A percentile compares a stretch with the other conserved stretches of the same genome.
These are phyloP conservation scores for Tangara arthus DNA, from an alignment of 2,797 vertebrate species.

Conservation along the genomic window DNA sequence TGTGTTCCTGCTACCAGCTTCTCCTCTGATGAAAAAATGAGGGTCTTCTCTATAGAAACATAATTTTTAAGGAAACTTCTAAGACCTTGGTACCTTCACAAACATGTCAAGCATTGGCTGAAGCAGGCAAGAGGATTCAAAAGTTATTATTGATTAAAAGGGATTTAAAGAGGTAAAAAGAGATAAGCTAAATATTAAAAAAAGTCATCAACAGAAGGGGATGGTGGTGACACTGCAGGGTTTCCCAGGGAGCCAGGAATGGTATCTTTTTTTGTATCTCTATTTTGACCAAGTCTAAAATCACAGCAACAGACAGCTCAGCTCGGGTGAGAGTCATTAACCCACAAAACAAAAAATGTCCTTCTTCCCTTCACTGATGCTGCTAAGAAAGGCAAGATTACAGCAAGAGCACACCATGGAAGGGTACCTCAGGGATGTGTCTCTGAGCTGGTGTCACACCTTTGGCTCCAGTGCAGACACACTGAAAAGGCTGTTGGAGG, in stretches of 20 bases:
- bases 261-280: neutral
- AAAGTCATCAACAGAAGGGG: neutral
- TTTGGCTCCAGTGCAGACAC: neutral
- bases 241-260: neutral
- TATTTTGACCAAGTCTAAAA: neutral
- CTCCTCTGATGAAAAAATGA: neutral
- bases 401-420: neutral
- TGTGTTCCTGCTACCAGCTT: neutral
- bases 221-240: neutral
- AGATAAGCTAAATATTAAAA: neutral
- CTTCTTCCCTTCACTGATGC: neutral
- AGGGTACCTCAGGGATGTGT: neutral
- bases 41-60: neutral
- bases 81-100: neutral
- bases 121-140: neutral
- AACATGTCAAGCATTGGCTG: neutral
- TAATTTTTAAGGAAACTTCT: neutral
- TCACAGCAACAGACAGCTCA: neutral
- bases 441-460: neutral
- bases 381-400: neutral
- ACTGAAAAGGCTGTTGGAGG: neutral
- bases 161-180: neutral
- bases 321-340: neutral
- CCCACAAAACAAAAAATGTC: neutral
- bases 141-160: neutral